Base-by-base conservation (phyloP, 2,113 vertebrate species). In the Perca fluviatilis region DNA sequence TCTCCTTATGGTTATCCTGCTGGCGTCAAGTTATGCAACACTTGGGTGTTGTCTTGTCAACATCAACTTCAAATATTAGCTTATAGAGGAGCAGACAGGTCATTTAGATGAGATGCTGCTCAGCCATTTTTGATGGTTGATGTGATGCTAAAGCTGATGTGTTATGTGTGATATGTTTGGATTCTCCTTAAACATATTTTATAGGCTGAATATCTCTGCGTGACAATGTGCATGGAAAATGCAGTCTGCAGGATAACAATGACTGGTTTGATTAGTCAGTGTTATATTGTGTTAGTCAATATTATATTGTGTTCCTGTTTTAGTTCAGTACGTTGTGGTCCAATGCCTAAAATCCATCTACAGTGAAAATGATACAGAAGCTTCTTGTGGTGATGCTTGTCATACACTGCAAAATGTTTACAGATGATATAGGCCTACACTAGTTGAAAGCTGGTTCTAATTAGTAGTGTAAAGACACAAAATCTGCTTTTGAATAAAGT, bases 11-110 rank as follows among this genome's bases (percentile, higher is more conserved):
- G 62, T 89, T 89, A 75, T 88, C 83, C 84, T 86, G 86, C 77
- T 90, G 77, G 85, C 91, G 79, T 85, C 85, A 83, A 91, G 88
- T 95, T 94, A 94, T 92, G 91, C 93, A 94, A 94, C 90, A 79
- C 82, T 87, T 90, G 93, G 95, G 92, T 94, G 94, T 95, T 93
- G 95, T 93, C 94, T 91, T 92, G 90, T 93, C 91, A 93, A 93
- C 90, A 91, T 87, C 90, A 90, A 88, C 90, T 83, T 90, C 92
- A 94, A 92, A 94, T 94, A 93, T 94, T 91, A 91, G 89, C 90
- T 78, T 9, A 50, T 4, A 40, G 83, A 86, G 62, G 61, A 83
- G 80, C 83, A 80, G 81, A 82, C 77, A 53, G 77, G 83, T 89
- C 74, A 66, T 49, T 74, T 12, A 43, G 58, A n/a, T 6, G 74